Evolutionary conservation across 2,113 vertebrate genomes (phyloP), one percentile per base, ranked within the genome.

Genomic region (Pterocles orientalis): DNA sequence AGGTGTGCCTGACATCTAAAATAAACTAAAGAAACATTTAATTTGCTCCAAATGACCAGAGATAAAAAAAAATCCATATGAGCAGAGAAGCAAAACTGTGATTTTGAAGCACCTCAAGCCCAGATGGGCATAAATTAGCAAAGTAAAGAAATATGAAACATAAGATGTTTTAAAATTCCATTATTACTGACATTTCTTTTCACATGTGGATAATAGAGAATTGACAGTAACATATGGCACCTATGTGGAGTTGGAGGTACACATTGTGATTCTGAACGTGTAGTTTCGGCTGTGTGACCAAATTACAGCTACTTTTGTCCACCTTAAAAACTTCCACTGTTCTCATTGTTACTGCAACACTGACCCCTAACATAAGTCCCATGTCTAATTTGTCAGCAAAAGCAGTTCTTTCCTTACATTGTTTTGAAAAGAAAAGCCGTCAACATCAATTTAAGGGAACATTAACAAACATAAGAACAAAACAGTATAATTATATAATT

Each of bases 361-460:
- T 36, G 82, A 76, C n/a, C 43, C 70, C 89, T 81, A 57, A 60
- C 14, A 29, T 76, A 47, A 75, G 12, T 36, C 33, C 65, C 36
- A 76, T 25, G 31, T 31, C 65, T 92, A 85, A 58, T 79, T 83
- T 94, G n/a, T 86, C 69, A 80, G 7, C 1, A 2, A 76, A 91
- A 94, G 43, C 10, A 43, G 25, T 71, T 94, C 64, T 95, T 96
- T 97, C 72, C 88, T 93, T 82, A 26, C 23, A 65, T 88, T 86
- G 65, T 94, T 86, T 48, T 84, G 50, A 82, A 95, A 94, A 86
- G 31, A 57, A 92, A 94, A 73, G 28, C 16, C 53, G 20, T 57
- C 26, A 51, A 25, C 65, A 51, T 75, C 34, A 88, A 86, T 61
- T n/a, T 79, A 90, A 34, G 1, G 16, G 18, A 64, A 94, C 14